phyloP scores from a whole-genome alignment of 2,888 invertebrate species.

The Eupelmus urozonus region DNA sequence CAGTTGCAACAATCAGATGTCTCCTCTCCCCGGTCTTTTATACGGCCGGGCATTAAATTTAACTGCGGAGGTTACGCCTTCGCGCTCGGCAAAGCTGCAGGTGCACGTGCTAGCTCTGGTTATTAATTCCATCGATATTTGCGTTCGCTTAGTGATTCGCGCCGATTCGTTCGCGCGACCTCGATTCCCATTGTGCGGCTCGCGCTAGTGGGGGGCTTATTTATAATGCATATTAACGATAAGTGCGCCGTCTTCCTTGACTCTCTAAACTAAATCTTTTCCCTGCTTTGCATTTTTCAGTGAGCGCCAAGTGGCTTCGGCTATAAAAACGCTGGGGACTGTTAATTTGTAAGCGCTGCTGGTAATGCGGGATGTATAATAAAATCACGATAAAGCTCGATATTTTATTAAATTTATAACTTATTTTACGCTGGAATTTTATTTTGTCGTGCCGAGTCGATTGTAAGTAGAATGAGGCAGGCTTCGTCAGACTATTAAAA shows the following conservation, averaged over 20 bases:
- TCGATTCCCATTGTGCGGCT: conserved; percentile 1
- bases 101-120: conserved; percentile 46
- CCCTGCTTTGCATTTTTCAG: conserved; percentile 8
- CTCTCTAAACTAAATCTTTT: conserved; percentile 23
- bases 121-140: conserved; percentile 66
- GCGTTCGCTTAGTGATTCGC: conserved; percentile 39
- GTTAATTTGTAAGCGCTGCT: neutral
- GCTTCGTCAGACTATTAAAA: no score
- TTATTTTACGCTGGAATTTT: no score
- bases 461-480: no score
- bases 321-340: neutral
- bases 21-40: conserved; percentile 63
- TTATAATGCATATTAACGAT: conserved; percentile 15
- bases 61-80: conserved; percentile 60
- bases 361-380: no score
- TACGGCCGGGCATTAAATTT: conserved; percentile 67
- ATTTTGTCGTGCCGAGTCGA: no score
- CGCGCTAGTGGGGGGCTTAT: neutral
- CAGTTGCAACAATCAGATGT: conserved; percentile 43
- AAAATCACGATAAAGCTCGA: no score
- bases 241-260: conserved; percentile 9
- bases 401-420: no score
- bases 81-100: neutral
- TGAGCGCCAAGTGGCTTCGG: neutral
- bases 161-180: neutral